Evolutionary conservation across 2,113 vertebrate species (phyloP), one percentile per base, ranked within the genome.

Genomic region (Bagarius yarrelli): DNA sequence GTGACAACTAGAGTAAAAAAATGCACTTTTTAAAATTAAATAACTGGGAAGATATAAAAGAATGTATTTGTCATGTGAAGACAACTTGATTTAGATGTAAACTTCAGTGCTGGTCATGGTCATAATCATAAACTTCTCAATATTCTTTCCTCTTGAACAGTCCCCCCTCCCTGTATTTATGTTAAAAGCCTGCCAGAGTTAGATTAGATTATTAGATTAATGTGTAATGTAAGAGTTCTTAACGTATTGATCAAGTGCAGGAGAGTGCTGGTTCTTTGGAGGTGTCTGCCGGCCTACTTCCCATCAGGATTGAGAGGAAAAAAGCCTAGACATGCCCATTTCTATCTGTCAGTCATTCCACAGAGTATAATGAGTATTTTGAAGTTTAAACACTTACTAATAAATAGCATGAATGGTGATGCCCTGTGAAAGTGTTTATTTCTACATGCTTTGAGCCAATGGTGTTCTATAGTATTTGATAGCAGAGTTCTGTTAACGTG

Each of bases 151-250:
- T 79, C 70, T 36, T 85, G 53, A 16, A 18, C 79, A 76, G 77
- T 60, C 78, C 77, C 53, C 55, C 63, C 67, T 83, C 77, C 86
- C 84, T 80, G 78, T 84, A 84, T 83, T 44, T 14, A 55, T 76
- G 87, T 81, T 91, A 91, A 93, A 93, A 92, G 92, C 91, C 85
- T 90, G 86, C 84, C 67, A 80, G 61, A 85, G 23, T 27, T 64
- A 76, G 70, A 55, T 55, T 55, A 55, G 84, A 47, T 85, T 82
- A 93, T 93, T 89, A 77, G 87, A 91, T 94, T 92, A 91, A 88
- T 86, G 88, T 85, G 82, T 90, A 87, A 91, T 91, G 86, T 78
- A 90, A 85, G 85, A 87, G 81, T 89, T 91, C 77, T 84, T 82
- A 66, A 82, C 71, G 32, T 81, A 91, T 90, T 89, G 83, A 92